Evolutionary conservation across 1,140 invertebrate genomes (phyloP), one percentile per base, ranked within the genome.

Genomic region (Tetragnatha versicolor): DNA sequence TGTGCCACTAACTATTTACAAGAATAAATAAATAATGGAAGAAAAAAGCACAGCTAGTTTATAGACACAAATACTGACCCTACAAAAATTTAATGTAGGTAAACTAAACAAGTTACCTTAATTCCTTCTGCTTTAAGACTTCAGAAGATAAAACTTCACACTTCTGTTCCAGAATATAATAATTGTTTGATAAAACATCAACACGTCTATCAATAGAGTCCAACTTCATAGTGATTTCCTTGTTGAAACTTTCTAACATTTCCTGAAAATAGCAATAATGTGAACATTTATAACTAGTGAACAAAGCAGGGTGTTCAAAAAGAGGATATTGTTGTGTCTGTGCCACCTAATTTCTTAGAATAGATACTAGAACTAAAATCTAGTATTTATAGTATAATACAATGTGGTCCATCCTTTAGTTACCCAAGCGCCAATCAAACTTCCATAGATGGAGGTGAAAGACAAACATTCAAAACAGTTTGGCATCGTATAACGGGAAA

Each of bases 231-330:
- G 83, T 85, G 9, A 87, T 85, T 25, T 84, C 85, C 80, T 85
- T 85, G 81, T 86, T 86, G 79, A 87, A 85, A 68, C 84, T 84
- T 53, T 85, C 84, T 33, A 87, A 66, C 31, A 86, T 83, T 83
- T 84, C 82, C 86, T 87, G 80, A 12, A 35, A 31, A 47, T 47
- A 31, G 12, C 12, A 61, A 47, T 47, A 47, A 17, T 1, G 1
- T 1, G 20, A 47, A 47, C 12, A 47, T 47, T n/a, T n/a, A n/a
- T n/a, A n/a, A n/a, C n/a, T n/a, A n/a, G n/a, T n/a, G n/a, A n/a
- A n/a, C n/a, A n/a, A n/a, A n/a, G n/a, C n/a, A n/a, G n/a, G n/a
- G n/a, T n/a, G n/a, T n/a, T n/a, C n/a, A n/a, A n/a, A n/a, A n/a
- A n/a, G n/a, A n/a, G n/a, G n/a, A n/a, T n/a, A n/a, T n/a, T n/a